These are phyloP conservation scores for Ammospiza nelsoni DNA, from an alignment of 2,113 vertebrate species.

Conservation along the genomic window DNA sequence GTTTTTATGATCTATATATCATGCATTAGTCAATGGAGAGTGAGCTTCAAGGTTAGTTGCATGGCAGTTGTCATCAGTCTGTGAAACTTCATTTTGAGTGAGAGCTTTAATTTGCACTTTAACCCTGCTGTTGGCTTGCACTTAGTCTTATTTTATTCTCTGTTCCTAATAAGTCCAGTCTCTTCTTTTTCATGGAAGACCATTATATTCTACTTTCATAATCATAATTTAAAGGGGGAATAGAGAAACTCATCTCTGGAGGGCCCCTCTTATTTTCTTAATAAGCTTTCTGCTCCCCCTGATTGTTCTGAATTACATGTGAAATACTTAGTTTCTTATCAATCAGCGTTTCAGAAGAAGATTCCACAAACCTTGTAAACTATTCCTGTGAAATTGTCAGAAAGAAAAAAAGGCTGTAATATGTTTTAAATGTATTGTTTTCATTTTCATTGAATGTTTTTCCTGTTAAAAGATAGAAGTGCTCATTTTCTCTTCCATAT, in stretches of 20 bases:
- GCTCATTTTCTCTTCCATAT: slow-evolving; percentile 3
- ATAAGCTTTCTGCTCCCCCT: not conserved
- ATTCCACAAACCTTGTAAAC: not conserved
- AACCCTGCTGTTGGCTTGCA: not conserved
- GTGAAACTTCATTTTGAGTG: slow-evolving; percentile 18
- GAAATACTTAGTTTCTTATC: not conserved
- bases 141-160: not conserved
- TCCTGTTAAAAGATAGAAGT: not conserved
- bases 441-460: slow-evolving; percentile 16
- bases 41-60: slow-evolving; percentile 33
- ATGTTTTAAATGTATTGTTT: slow-evolving; percentile 22
- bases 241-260: not conserved
- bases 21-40: not conserved
- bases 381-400: not conserved
- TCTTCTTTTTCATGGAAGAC: not conserved
- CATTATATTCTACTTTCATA: not conserved
- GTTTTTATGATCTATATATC: not conserved
- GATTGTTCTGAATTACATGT: not conserved
- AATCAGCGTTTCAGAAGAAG: not conserved
- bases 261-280: not conserved
- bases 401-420: slow-evolving; percentile 4
- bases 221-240: not conserved
- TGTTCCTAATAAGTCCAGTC: not conserved
- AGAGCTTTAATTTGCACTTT: slow-evolving; percentile 18
- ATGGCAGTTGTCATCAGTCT: slow-evolving; percentile 43